Evolutionary conservation across 1,140 invertebrate genomes (phyloP), one percentile per base, ranked within the genome.

Genomic region (Littorina saxatilis): DNA sequence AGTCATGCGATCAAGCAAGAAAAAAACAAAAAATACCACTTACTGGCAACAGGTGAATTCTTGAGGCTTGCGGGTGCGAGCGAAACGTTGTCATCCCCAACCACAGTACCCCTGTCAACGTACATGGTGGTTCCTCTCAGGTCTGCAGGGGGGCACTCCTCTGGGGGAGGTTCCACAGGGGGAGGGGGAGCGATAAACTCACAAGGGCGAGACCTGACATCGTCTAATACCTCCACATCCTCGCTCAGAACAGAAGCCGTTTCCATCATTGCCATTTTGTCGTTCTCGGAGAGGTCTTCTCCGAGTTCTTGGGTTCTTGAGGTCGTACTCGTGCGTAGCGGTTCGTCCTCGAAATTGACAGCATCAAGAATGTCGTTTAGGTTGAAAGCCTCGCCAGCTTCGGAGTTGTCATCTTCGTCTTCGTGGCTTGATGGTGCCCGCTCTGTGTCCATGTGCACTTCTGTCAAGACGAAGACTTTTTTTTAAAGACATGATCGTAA

Each of bases 111-210:
- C 66, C 83, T 79, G 77, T 88, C 79, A 5, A 68, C 58, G 52
- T 79, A 80, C 15, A 79, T 52, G 9, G 78, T 50, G 20, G 15
- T 63, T 40, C 2, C n/a, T n/a, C 87, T 17, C 86, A 85, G 4
- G 88, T 83, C 4, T 86, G 82, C n/a, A 83, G 82, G 83, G 85
- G 81, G 68, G 82, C 32, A 84, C 32, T 88, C 87, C 1, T 83
- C 80, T 11, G 87, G 89, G 13, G 91, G 88, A 0, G 89, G 90
- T 72, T 88, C 88, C 20, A 74, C 75, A 0, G 88, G 89, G 13
- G 89, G 90, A 7, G 89, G 90, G 5, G 91, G 88, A 0, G 91
- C 86, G 29, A 87, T 84, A 83, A 89, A 87, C 73, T 85, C 73
- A 85, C 88, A 83, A 55, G 87, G 88, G 70, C 83, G 82, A 78